Conservation (phyloP, 23 tunicate genomes). For the Halocynthia roretzi region DNA sequence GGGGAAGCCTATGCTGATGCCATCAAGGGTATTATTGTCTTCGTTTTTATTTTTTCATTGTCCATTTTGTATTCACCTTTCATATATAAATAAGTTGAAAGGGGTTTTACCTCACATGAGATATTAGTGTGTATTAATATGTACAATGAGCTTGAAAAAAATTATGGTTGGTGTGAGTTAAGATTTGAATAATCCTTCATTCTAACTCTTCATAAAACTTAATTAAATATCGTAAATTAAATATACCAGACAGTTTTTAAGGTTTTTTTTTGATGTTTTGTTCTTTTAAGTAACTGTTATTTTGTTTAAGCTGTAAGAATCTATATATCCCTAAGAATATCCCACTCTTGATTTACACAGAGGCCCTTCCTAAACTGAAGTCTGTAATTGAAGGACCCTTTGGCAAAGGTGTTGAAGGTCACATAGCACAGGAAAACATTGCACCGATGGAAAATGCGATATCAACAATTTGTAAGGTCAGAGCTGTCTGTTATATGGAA, state of each 20-base stretch:
- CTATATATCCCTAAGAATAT: too few species aligned
- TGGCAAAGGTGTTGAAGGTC: slow-evolving; percentile 52
- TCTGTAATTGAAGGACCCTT: slow-evolving; percentile 90
- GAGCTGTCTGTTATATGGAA: neutral
- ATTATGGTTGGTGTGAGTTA: neutral
- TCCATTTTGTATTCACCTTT: neutral
- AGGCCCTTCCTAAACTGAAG: slow-evolving; percentile 62
- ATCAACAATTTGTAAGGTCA: slow-evolving; percentile 79
- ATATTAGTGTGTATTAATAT: too few species aligned
- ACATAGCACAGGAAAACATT: slow-evolving; percentile 64
- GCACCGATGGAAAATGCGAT: slow-evolving; percentile 95
- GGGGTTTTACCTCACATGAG: neutral
- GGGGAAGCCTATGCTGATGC: slow-evolving; percentile 53
- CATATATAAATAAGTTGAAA: neutral
- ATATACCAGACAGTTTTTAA: too few species aligned
- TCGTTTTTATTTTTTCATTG: neutral
- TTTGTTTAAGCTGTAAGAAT: neutral
- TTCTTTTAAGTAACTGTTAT: neutral
- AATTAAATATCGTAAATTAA: too few species aligned
- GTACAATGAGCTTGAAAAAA: too few species aligned
- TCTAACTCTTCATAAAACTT: too few species aligned
- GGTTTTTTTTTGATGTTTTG: neutral
- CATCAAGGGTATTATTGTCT: slow-evolving; percentile 48
- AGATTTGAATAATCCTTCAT: neutral
- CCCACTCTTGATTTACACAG: slow-evolving; percentile 8